These are phyloP conservation scores for Azorinus chamasolen DNA, from an alignment of 2,888 invertebrate genomes.

Conservation along the genomic window DNA sequence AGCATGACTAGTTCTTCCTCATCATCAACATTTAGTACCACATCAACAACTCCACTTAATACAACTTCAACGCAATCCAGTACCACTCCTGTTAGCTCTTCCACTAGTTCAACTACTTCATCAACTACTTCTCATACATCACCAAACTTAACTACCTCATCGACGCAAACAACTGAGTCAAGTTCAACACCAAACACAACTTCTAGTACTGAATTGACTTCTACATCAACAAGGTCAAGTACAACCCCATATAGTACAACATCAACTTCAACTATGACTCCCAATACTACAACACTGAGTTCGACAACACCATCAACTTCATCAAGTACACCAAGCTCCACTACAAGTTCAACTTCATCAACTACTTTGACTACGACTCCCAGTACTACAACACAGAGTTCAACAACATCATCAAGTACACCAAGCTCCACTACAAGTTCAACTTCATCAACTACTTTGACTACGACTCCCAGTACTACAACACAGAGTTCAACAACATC, in stretches of 20 bases:
- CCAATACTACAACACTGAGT: background rate
- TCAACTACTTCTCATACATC: background rate
- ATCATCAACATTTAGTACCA: background rate
- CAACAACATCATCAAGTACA: slow-evolving; percentile 19
- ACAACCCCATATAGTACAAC: slow-evolving; percentile 3
- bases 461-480: background rate
- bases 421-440: slow-evolving; percentile 13
- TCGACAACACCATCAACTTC: slow-evolving; percentile 9
- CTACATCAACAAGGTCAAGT: background rate
- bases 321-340: slow-evolving; percentile 5
- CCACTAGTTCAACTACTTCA: background rate
- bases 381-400: slow-evolving; percentile 1
- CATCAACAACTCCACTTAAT: background rate
- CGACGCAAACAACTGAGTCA: background rate
- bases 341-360: background rate
- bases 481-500: background rate
- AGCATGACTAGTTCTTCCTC: background rate
- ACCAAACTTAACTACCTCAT: background rate
- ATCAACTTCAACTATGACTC: background rate
- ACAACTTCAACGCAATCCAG: slow-evolving; percentile 7
- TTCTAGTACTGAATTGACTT: background rate
- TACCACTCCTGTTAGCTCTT: background rate
- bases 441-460: background rate
- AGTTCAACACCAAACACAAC: background rate
- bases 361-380: slow-evolving; percentile 10